Conservation (phyloP, 2,113 vertebrate genomes). For the Chlorodrepanis virens region DNA sequence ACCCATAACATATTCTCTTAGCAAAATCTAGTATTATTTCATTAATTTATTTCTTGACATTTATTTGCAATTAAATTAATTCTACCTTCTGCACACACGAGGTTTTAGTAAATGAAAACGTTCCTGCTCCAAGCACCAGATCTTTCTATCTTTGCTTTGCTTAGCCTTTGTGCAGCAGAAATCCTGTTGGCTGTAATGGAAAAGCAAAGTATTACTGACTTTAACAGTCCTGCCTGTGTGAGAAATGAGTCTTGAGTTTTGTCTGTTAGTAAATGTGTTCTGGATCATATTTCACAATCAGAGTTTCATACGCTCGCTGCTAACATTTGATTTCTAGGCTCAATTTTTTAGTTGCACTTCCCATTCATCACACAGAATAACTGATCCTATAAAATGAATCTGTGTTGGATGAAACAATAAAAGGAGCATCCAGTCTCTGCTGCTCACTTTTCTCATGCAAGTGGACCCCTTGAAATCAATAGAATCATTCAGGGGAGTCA, state of each 20-base stretch:
- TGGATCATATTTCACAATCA: constrained; percentile 65
- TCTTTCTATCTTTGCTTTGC: background rate
- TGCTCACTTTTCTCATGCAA: constrained; percentile 54
- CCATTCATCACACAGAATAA: constrained; percentile 62
- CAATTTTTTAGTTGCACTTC: constrained; percentile 58
- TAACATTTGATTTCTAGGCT: constrained; percentile 44
- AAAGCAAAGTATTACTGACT: constrained; percentile 54
- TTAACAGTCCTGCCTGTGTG: constrained; percentile 47
- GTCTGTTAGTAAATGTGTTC: constrained; percentile 53
- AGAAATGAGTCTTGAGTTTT: constrained; percentile 57
- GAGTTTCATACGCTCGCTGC: background rate
- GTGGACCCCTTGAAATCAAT: constrained; percentile 60
- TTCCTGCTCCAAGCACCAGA: background rate
- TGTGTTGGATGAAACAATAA: constrained; percentile 55
- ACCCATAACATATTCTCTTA: background rate
- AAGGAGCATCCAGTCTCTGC: constrained; percentile 52
- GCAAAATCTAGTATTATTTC: background rate
- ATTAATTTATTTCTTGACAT: constrained; percentile 2
- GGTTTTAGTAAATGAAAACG: constrained; percentile 8
- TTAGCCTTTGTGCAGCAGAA: constrained; percentile 36
- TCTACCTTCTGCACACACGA: background rate
- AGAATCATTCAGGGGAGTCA: constrained; percentile 60
- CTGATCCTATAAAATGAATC: constrained; percentile 59
- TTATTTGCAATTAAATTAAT: constrained; percentile 39
- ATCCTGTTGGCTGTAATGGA: constrained; percentile 17